phyloP scores from a whole-genome alignment of 30 jellyfish, hydroid and myxozoan genomes.

The Aurelia aurita region DNA sequence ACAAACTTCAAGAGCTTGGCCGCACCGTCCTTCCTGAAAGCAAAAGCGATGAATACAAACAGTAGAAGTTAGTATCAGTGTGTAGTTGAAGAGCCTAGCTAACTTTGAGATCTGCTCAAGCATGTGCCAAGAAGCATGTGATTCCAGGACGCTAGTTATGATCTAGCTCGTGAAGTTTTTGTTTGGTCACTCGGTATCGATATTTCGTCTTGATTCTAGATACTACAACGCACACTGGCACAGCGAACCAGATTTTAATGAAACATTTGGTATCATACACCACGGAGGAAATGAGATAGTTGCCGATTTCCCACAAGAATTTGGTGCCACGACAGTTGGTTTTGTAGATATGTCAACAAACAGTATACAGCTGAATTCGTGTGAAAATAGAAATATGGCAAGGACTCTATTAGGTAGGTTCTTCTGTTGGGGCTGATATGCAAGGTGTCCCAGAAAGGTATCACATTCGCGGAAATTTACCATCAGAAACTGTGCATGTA shows the following conservation, averaged over 20 bases:
- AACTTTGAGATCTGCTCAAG: too few relatives aligned
- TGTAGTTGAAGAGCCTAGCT: too few relatives aligned
- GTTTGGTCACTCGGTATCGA: background rate
- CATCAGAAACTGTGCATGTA: too few relatives aligned
- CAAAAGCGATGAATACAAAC: too few relatives aligned
- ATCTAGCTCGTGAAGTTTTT: too few relatives aligned
- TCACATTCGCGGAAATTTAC: too few relatives aligned
- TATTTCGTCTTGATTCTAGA: background rate
- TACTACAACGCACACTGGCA: conserved; percentile 43
- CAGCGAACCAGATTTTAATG: conserved; percentile 15
- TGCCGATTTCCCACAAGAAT: conserved; percentile 43
- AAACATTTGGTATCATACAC: conserved; percentile 41
- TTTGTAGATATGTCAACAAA: conserved; percentile 22
- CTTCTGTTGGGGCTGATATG: background rate
- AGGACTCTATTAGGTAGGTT: conserved; percentile 37
- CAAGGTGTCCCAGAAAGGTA: too few relatives aligned
- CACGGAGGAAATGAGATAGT: conserved; percentile 54
- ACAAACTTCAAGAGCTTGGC: too few relatives aligned
- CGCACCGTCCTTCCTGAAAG: too few relatives aligned
- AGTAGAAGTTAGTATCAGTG: too few relatives aligned
- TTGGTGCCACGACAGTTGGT: conserved; percentile 41
- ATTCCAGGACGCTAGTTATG: too few relatives aligned
- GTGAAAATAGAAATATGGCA: conserved; percentile 35
- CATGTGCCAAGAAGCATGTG: too few relatives aligned
- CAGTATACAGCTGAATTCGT: conserved; percentile 44